Percentiles rank a stretch among this genome's conserved stretches.
These are phyloP conservation scores for Aspidoscelis tigris DNA, from an alignment of 2,113 vertebrate genomes.

Conservation along the genomic window DNA sequence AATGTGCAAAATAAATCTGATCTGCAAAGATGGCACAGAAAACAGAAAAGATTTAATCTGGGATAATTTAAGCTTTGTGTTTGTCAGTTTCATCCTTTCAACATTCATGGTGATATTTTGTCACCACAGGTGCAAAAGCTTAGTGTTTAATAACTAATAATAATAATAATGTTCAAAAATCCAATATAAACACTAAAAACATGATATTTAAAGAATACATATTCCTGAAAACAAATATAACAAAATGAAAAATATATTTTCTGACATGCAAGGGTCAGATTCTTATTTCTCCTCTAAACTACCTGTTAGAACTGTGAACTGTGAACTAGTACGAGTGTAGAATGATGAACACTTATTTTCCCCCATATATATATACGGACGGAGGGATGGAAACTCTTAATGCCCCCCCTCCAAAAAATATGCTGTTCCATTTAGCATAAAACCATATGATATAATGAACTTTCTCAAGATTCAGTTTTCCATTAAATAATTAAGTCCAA, in stretches of 20 bases:
- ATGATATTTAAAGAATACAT: no score
- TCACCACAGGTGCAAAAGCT: neutral
- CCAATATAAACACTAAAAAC: no score
- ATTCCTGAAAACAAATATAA: no score
- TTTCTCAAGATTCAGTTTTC: constrained; percentile 5
- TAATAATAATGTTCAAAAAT: no score
- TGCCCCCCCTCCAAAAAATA: no score
- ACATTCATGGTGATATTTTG: neutral
- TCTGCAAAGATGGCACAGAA: constrained; percentile 11
- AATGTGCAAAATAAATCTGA: constrained; percentile 37
- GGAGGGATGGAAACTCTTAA: no score
- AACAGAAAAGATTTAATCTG: neutral
- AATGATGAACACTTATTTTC: neutral
- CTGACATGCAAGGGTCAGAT: no score
- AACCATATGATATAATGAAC: neutral
- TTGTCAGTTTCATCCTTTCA: neutral
- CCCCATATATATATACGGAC: no score
- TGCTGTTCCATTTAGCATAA: constrained; percentile 13
- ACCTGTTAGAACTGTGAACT: neutral
- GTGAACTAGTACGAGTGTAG: neutral
- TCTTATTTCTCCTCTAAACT: neutral
- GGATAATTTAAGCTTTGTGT: neutral
- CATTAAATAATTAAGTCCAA: neutral
- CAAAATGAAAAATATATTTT: no score
- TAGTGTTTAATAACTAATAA: no score